These are phyloP conservation scores for Lipotes vexillifer DNA, from an alignment of 2,113 vertebrate genomes.

Conservation along the genomic window DNA sequence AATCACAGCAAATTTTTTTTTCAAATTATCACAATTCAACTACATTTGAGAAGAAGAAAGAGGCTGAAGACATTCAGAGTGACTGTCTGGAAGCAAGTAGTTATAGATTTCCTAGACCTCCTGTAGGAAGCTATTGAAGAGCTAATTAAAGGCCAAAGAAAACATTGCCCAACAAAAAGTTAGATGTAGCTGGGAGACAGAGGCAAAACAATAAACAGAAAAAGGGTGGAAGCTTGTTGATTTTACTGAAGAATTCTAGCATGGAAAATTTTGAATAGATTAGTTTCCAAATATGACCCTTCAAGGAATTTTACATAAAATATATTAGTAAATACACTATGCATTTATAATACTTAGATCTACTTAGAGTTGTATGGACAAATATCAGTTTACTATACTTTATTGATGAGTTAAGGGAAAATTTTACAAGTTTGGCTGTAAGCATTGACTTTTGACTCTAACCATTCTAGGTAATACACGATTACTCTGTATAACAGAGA, in stretches of 20 bases:
- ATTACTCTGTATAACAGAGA: neutral
- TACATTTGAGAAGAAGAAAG: neutral
- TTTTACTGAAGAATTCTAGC: neutral
- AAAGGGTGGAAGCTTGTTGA: neutral
- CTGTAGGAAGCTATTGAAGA: slow-evolving; percentile 54
- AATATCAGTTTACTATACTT: neutral
- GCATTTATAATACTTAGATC: neutral
- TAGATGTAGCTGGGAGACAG: neutral
- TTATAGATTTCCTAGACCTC: neutral
- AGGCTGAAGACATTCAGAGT: neutral
- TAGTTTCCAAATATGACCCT: neutral
- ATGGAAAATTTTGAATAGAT: neutral
- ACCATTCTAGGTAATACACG: neutral
- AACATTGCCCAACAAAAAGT: slow-evolving; percentile 18
- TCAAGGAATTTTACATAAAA: neutral
- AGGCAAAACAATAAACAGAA: neutral
- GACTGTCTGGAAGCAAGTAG: neutral
- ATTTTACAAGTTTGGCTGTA: neutral
- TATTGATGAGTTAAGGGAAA: neutral
- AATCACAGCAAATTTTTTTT: neutral
- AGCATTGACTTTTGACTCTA: neutral
- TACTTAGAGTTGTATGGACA: neutral
- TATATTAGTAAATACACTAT: neutral
- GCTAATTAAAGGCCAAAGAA: slow-evolving; percentile 47
- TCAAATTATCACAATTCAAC: neutral